Base-by-base conservation (phyloP, 2,888 invertebrate genomes). In the Macrosoma leucophasiata region DNA sequence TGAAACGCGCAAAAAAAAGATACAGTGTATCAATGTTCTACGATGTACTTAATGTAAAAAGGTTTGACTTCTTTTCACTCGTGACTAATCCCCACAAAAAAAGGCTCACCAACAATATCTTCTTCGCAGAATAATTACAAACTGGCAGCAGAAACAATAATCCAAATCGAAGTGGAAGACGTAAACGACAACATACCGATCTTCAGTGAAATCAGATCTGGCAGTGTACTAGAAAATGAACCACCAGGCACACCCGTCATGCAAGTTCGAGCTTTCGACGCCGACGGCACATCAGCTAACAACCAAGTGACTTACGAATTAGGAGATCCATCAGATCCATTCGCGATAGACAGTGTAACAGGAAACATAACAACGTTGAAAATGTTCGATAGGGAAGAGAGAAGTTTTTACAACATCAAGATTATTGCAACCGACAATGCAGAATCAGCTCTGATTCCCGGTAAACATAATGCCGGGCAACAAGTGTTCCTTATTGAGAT, bases 391-490 rank as follows among this genome's bases (percentile, higher is more conserved):
- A 87, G 97, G 32, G 98, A 98, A 82, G 81, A 87, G 37, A 87
- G 90, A 28, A 92, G 92, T 60, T 91, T 91, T 35, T 97, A 96
- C 65, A 94, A 93, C 61, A 90, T 98, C 3, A 94, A 94, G 62
- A 93, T 97, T 3, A 91, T 92, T 52, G 98, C 97, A 0, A 90
- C 90, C 12, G 98, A 98, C 66, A 95, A 94, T 61, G 92, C 93
- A 0, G 93, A 93, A 2, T 96, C 96, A 7, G 93, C 93, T 15
- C 70, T 92, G 20, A 77, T 74, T 43, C 77, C 79, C 17, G 84
- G 82, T 1, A 81, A 91, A 55, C 94, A 90, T 31, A 96, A 96
- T 69, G 87, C 79, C 64, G 89, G 88, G 2, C 89, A 91, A 51
- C 94, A 95, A 72, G 91, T 91, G 31, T 95, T 97, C 62, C 88